Evolutionary conservation across 92 coral and sea anemone species (phyloP), one percentile per base, ranked within the genome.

Genomic region (Anthopleura xanthogrammica): DNA sequence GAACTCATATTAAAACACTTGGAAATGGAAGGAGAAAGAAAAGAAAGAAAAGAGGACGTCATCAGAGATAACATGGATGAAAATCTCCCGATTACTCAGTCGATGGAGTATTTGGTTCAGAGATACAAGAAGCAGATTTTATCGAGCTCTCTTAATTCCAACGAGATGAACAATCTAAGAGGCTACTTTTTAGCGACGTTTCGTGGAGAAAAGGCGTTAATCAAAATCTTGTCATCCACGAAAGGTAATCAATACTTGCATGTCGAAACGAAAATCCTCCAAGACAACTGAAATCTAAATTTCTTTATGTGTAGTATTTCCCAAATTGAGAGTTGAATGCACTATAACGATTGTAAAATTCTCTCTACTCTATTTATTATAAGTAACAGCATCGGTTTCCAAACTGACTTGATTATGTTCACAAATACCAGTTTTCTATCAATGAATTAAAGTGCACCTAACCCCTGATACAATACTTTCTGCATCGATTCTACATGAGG

Each of bases 41-140:
- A 54, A 13, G 14, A 2, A 54, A 68, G 41, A 36, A 36, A 68
- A 24, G 43, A 29, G 7, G 74, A 29, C 6, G 74, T 23, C 4
- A 23, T 16, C 24, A 12, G 14, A 1, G 43, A 68, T 7, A 36
- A 9, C 16, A 12, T 54, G 14, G 13, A 24, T 3, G 74, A 29
- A 68, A 7, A 68, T 68, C 42, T 68, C 36, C 10, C 77, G 7
- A 80, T 66, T 3, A 66, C 83, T n/a, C 60, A 39, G 5, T 80
- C 83, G 13, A 80, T 80, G 83, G 40, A 43, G 0, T 80, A 17
- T 22, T 75, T 80, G 57, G 60, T 41, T 13, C 23, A 14, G 1
- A 39, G 76, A 48, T 80, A 80, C 72, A 64, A 48, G 17, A 68
- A 80, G 17, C 84, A 81, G 14, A 36, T 81, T 22, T 16, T n/a